Base-by-base conservation (phyloP, 2,113 vertebrate species). In the Trichechus manatus region DNA sequence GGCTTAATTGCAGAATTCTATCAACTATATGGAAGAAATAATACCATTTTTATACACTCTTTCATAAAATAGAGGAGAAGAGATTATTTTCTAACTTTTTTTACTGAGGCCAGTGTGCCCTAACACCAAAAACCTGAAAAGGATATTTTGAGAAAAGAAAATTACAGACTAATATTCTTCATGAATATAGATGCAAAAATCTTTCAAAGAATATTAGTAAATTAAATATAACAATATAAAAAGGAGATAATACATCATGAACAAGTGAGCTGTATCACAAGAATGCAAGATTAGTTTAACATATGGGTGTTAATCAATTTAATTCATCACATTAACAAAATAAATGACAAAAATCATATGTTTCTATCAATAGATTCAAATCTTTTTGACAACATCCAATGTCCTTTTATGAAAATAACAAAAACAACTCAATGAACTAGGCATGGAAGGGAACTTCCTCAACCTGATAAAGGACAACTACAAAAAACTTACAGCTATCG, bases 21-120 rank as follows among this genome's bases (percentile, higher is more conserved):
- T 70, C 75, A 59, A 93, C 59, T 22, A 81, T 87, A 29, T 80
- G 36, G 23, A 86, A 93, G 44, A 79, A 93, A 87, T 42, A 66
- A 56, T 59, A 19, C 2, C 36, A 44, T 80, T 59, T 89, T 87
- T 80, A 20, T 1, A 42, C 44, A 72, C 2, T 9, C 10, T 59
- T 70, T 44, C 17, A 31, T 36, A 64, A 77, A 92, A 39, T 39
- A 68, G 39, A 70, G 36, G 39, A 70, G 36, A 22, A 25, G 72
- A 75, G 39, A 61, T 36, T 53, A 70, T 25, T 70, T 86, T 87
- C 23, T 70, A 33, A 56, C 15, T 89, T 93, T 6, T 47, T 75
- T 5, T 83, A 93, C 66, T 42, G 14, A 92, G 56, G 1, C 59
- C 64, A 61, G 31, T 88, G 25, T 87, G 2, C 44, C 42, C 20